A percentile compares a stretch with the other conserved stretches of the same genome.
These are phyloP conservation scores for Hippocampus mohnikei DNA, from an alignment of 2,113 vertebrate genomes.

Conservation along the genomic window DNA sequence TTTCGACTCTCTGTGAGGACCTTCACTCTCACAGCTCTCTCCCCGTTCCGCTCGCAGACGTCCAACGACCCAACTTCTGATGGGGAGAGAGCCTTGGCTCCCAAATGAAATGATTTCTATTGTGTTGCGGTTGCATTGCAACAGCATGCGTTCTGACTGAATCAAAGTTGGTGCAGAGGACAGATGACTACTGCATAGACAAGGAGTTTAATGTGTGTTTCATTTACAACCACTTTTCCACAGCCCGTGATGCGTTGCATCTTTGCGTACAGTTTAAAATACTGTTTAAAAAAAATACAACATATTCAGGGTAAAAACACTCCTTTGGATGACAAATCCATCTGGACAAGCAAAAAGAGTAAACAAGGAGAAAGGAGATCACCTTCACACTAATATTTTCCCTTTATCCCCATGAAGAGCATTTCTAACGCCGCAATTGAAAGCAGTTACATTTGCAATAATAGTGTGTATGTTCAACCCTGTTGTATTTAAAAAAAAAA, in stretches of 20 bases:
- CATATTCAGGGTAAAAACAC: slow-evolving; percentile 39
- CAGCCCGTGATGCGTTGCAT: slow-evolving; percentile 65
- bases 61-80: slow-evolving; percentile 51
- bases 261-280: slow-evolving; percentile 47
- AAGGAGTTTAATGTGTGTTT: slow-evolving; percentile 71
- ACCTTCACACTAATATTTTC: slow-evolving; percentile 1
- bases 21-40: slow-evolving; percentile 30
- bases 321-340: slow-evolving; percentile 31
- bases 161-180: background rate
- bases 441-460: slow-evolving; percentile 6
- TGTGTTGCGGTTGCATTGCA: background rate
- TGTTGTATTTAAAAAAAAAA: background rate
- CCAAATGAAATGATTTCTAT: slow-evolving; percentile 31
- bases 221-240: slow-evolving; percentile 67
- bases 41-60: slow-evolving; percentile 4
- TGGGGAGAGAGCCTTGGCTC: slow-evolving; percentile 30
- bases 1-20: slow-evolving; percentile 44
- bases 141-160: background rate
- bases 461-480: background rate
- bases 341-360: slow-evolving; percentile 12
- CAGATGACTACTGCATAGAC: slow-evolving; percentile 68
- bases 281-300: slow-evolving; percentile 53
- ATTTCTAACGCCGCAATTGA: background rate
- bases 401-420: background rate
- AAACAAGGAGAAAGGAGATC: slow-evolving; percentile 3